Base-by-base conservation (phyloP, 2,113 vertebrate genomes). In the Paratilapia polleni region DNA sequence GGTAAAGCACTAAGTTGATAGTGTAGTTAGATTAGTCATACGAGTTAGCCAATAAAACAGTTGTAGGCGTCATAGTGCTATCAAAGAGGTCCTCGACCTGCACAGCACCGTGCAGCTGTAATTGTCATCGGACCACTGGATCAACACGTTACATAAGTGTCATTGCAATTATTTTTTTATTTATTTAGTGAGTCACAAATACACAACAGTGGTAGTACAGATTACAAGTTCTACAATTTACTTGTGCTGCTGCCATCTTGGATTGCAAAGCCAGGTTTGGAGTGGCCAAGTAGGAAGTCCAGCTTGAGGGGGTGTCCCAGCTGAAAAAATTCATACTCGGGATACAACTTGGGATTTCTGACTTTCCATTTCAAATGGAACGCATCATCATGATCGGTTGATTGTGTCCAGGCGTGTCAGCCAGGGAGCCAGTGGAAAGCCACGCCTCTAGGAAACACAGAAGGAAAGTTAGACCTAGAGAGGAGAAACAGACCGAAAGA, bases 111-210 rank as follows among this genome's bases (percentile, higher is more conserved):
- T 47, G 41, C 22, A 49, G 0, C 64, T 68, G 38, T 22, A 26
- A 22, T 22, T 68, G 43, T 47, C 41, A 47, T 64, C 2, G 9
- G 38, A 38, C 38, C 8, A 38, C 9, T 36, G 36, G 36, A 4
- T 3, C 11, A 41, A 41, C 38, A 41, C 11, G 38, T 8, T 41
- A 15, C 0, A 2, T 20, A 64, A 41, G 3, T 38, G 19, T 38
- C 20, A 43, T 13, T 17, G 63, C 24, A 66, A 66, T 66, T 26
- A 49, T 68, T 47, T 49, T 0, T 15, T 68, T 64, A 0, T 1
- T 61, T 41, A 24, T 41, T 64, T 22, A 64, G 36, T 24, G 4
- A 41, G 62, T 64, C 62, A 0, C 62, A 24, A 36, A 41, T 9
- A 24, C 24, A 66, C 8, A 43, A 24, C 13, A 43, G 24, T 17